Conservation (phyloP, 1,140 invertebrate genomes). For the Cryptotermes secundus region DNA sequence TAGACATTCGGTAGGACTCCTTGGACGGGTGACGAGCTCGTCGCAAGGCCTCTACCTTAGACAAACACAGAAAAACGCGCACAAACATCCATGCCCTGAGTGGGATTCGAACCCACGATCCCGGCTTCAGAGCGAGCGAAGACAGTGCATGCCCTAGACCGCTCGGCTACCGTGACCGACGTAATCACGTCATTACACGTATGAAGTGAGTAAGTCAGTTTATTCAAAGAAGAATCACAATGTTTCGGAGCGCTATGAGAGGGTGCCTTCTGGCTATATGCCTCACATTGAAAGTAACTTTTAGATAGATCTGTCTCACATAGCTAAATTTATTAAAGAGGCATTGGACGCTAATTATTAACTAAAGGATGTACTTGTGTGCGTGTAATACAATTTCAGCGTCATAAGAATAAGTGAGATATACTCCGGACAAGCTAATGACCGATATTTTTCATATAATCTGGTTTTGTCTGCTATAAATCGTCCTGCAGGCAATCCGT, state of each 20-base stretch:
- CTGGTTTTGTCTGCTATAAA: background rate
- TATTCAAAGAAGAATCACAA: background rate
- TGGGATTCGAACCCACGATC: too few relatives aligned
- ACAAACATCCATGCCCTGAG: too few relatives aligned
- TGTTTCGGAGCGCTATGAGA: background rate
- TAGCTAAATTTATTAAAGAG: background rate
- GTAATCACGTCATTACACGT: too few relatives aligned
- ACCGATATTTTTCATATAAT: background rate
- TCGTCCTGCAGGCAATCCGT: background rate
- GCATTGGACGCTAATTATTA: background rate
- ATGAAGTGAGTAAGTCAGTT: background rate
- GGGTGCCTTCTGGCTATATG: background rate
- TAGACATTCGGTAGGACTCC: too few relatives aligned
- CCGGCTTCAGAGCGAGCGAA: too few relatives aligned
- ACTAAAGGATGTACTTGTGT: background rate
- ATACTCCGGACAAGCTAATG: background rate
- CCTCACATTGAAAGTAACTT: background rate
- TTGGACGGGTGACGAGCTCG: too few relatives aligned
- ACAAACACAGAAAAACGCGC: too few relatives aligned
- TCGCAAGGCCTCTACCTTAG: too few relatives aligned
- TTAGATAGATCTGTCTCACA: background rate
- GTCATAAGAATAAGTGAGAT: background rate
- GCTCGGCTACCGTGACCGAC: too few relatives aligned
- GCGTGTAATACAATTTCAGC: background rate
- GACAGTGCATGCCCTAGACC: too few relatives aligned